Base-by-base conservation (phyloP, 2,888 invertebrate species). In the Trichopria drosophilae region DNA sequence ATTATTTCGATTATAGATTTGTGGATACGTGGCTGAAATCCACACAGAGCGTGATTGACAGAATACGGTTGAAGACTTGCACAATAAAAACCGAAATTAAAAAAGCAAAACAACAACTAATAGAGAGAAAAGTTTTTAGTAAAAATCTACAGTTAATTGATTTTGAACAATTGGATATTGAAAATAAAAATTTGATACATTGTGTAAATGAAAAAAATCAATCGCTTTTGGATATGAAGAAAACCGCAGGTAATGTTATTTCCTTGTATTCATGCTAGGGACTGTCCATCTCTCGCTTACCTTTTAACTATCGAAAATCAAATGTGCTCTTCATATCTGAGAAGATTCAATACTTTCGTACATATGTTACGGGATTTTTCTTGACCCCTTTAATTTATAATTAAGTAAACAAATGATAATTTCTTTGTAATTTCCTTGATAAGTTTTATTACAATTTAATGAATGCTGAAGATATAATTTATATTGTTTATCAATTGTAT, bases 131-230 rank as follows among this genome's bases (percentile, higher is more conserved):
- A 4, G 83, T 84, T 62, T 62, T 84, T 1, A 82, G 82, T 10
- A 82, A 83, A 52, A 79, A 77, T 36, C 67, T 86, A 1, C 76
- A 81, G 41, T 79, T 81, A 0, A 81, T 84, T 0, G 86, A 86
- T 65, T 85, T 85, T 57, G 82, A 85, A 22, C 82, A 84, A 62
- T 61, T 85, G 3, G 77, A 78, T 58, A 85, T 86, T 22, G 82
- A 84, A 60, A 85, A 84, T 61, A 62, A 77, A 3, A 79, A 81
- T 62, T 78, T 79, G 42, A 40, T 75, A 7, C 70, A 75, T 46
- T 66, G 76, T 4, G 82, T 85, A 34, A 82, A 83, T 1, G 76
- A 79, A 24, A 84, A 83, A 60, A 71, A 79, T 29, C 63, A 66
- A 7, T 79, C 82, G 56, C 59, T 84, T 4, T 69, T 73, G 0